phyloP scores from a whole-genome alignment of 2,888 invertebrate species.

The Meliscaeva auricollis region DNA sequence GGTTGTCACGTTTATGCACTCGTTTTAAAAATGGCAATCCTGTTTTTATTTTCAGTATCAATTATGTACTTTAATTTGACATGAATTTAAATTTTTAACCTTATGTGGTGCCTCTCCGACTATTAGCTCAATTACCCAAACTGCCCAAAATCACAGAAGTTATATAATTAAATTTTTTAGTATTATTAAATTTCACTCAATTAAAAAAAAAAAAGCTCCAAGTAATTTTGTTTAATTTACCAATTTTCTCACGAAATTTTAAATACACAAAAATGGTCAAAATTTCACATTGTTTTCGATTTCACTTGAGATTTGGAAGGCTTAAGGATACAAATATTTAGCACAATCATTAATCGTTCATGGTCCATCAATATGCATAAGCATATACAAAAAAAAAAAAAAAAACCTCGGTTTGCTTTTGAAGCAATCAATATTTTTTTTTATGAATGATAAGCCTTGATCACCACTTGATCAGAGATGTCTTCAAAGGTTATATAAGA shows the following conservation, averaged over 20 bases:
- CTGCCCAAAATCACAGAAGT: neutral
- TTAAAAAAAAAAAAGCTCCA: neutral
- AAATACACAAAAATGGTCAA: neutral
- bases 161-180: neutral
- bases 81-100: too few species aligned
- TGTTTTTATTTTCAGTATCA: too few species aligned
- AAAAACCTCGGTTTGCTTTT: neutral
- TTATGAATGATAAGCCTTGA: slow-evolving; percentile 27
- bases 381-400: too few species aligned
- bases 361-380: neutral
- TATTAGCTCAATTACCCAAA: too few species aligned
- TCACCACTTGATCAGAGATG: neutral
- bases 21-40: too few species aligned
- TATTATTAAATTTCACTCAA: slow-evolving; percentile 17
- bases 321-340: neutral
- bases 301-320: neutral
- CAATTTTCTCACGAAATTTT: neutral
- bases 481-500: slow-evolving; percentile 14
- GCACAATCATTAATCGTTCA: neutral
- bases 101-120: too few species aligned
- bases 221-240: neutral
- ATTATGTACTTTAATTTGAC: too few species aligned
- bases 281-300: slow-evolving; percentile 19
- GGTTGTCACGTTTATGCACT: too few species aligned
- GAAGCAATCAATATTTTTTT: neutral